Percentiles rank a stretch among this genome's conserved stretches.
These are phyloP conservation scores for Heliconius sara DNA, from an alignment of 2,888 invertebrate genomes.

Conservation along the genomic window DNA sequence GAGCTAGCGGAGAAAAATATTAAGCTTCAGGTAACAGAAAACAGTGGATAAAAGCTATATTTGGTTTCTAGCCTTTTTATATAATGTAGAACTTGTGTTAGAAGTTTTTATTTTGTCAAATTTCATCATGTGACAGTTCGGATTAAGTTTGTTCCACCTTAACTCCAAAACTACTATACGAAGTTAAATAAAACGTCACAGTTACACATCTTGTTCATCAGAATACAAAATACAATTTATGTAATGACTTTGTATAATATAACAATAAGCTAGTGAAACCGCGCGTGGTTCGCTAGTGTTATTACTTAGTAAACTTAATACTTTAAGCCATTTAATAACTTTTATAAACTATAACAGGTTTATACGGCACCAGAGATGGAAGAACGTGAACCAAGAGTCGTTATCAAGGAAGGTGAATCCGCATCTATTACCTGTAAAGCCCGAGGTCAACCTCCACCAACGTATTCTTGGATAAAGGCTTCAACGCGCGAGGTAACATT, in stretches of 20 bases:
- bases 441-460: conserved; percentile 92
- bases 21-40: conserved; percentile 87
- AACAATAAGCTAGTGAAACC: background rate
- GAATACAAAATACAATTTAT: background rate
- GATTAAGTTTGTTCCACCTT: conserved; percentile 11
- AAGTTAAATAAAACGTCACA: too few species aligned
- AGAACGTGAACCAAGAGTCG: conserved; percentile 83
- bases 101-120: too few species aligned
- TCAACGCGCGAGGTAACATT: conserved; percentile 84
- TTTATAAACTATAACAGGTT: conserved; percentile 75
- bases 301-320: background rate
- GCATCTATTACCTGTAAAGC: conserved; percentile 91
- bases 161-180: too few species aligned
- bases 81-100: background rate
- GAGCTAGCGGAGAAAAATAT: conserved; percentile 90
- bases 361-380: conserved; percentile 90
- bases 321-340: background rate
- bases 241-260: background rate
- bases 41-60: background rate
- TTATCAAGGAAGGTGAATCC: conserved; percentile 92
- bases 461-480: conserved; percentile 92
- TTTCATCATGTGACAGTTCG: too few species aligned
- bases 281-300: background rate
- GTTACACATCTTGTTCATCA: background rate
- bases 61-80: background rate